phyloP scores from a whole-genome alignment of 2,113 vertebrate genomes.

The Peromyscus leucopus region DNA sequence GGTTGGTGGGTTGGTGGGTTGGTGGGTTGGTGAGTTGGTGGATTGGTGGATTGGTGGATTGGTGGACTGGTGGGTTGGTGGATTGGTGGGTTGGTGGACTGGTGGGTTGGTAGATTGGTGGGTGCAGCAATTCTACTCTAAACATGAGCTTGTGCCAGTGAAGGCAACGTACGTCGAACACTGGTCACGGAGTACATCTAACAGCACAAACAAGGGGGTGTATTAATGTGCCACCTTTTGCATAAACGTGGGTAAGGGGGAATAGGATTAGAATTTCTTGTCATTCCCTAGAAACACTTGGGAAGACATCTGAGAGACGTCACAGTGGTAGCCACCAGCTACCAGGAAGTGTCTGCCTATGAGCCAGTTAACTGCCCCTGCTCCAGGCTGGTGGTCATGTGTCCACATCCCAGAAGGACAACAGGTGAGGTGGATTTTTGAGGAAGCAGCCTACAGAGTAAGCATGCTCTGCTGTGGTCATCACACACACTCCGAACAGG shows the following conservation, averaged over 20 bases:
- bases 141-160: background rate
- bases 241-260: background rate
- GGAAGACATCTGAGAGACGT: background rate
- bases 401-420: background rate
- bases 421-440: too few species aligned
- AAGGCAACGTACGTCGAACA: fast-evolving
- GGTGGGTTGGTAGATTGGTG: too few species aligned
- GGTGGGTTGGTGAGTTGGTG: too few species aligned
- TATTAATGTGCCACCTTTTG: fast-evolving
- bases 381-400: background rate
- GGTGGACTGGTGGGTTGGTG: too few species aligned
- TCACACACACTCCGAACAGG: background rate
- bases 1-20: too few species aligned
- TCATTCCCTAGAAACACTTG: background rate
- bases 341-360: background rate
- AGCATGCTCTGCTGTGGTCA: fast-evolving
- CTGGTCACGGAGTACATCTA: fast-evolving
- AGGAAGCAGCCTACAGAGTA: background rate
- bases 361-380: background rate
- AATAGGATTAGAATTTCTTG: too few species aligned
- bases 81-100: too few species aligned
- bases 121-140: background rate
- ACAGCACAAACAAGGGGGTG: fast-evolving
- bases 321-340: fast-evolving
- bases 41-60: too few species aligned